phyloP scores from a whole-genome alignment of 1,140 invertebrate species.

The Drosophila ogumai region DNA sequence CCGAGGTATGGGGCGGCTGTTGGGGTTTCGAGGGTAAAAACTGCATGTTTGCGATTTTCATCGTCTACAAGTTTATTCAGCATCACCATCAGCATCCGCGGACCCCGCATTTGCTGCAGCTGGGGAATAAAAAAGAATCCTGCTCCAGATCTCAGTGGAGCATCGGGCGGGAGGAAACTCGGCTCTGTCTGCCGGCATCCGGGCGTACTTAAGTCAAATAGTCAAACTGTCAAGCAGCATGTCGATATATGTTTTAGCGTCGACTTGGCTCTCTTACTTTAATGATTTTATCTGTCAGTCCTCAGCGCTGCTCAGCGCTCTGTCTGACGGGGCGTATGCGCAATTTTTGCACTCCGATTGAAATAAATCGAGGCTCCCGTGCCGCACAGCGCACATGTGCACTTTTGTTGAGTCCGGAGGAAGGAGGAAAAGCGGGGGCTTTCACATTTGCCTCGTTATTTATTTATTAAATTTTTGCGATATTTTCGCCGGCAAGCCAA shows the following conservation, averaged over 20 bases:
- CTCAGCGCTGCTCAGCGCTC: constrained; percentile 20
- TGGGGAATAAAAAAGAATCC: constrained; percentile 2
- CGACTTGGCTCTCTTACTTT: constrained; percentile 55
- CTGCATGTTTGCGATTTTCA: constrained; percentile 73
- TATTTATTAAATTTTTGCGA: constrained; percentile 67
- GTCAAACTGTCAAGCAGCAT: constrained; percentile 77
- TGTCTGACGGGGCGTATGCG: constrained; percentile 64
- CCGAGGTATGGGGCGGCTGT: constrained; percentile 1
- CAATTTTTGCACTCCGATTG: constrained; percentile 59
- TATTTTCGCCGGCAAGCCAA: constrained; percentile 48
- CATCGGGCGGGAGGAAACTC: constrained; percentile 8
- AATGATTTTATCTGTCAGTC: constrained; percentile 76
- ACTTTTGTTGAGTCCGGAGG: not conserved
- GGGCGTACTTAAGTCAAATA: constrained; percentile 75
- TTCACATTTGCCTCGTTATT: constrained; percentile 60
- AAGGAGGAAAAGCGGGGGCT: not conserved
- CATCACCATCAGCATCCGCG: constrained; percentile 31
- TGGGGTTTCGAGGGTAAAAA: constrained; percentile 18
- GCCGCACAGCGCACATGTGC: constrained; percentile 23
- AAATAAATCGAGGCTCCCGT: constrained; percentile 57
- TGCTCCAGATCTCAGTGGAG: constrained; percentile 32
- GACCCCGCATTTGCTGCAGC: constrained; percentile 23
- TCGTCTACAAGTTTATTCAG: constrained; percentile 76
- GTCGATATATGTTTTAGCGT: constrained; percentile 71
- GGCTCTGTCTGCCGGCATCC: constrained; percentile 51